Evolutionary conservation across 1,140 invertebrate species (phyloP).

Genomic region (Drosophila neocordata): DNA sequence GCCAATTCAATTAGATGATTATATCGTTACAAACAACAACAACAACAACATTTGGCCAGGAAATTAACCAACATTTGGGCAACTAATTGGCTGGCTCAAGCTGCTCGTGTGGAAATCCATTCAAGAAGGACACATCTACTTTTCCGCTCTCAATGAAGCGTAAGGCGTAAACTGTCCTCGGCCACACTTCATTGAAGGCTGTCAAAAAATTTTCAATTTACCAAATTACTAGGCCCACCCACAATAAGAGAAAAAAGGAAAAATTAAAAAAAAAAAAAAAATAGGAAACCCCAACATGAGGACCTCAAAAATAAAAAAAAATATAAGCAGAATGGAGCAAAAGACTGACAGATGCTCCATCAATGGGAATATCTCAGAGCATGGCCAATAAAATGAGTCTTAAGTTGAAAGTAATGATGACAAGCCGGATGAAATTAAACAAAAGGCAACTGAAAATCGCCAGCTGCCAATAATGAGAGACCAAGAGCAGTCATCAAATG

Average conservation of each 20-base stretch:
- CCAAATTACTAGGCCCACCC: conserved; percentile 59
- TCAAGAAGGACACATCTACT: conserved; percentile 9
- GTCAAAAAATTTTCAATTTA: conserved; percentile 78
- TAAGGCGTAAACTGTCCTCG: conserved; percentile 64
- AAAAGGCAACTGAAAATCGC: conserved; percentile 53
- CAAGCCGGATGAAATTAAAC: conserved; percentile 53
- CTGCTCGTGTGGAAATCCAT: conserved; percentile 76
- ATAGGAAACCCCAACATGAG: conserved; percentile 22
- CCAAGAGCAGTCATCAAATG: conserved; percentile 30
- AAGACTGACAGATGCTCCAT: background rate
- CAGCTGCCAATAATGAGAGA: conserved; percentile 68
- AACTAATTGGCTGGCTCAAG: conserved; percentile 78
- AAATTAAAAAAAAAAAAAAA: no score
- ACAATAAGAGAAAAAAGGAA: conserved; percentile 4
- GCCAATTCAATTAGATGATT: conserved; percentile 77
- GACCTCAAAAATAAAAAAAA: conserved; percentile 1
- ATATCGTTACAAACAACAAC: conserved; percentile 57
- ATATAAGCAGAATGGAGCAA: background rate
- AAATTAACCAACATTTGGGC: conserved; percentile 80
- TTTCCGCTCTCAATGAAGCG: conserved; percentile 58
- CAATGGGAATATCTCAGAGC: conserved; percentile 34
- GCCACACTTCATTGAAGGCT: conserved; percentile 78
- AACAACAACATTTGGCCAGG: conserved; percentile 53
- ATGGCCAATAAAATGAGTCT: conserved; percentile 64
- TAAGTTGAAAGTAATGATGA: conserved; percentile 76